Evolutionary conservation across 2,888 invertebrate genomes (phyloP).

Genomic region (Dinocampus coccinellae): DNA sequence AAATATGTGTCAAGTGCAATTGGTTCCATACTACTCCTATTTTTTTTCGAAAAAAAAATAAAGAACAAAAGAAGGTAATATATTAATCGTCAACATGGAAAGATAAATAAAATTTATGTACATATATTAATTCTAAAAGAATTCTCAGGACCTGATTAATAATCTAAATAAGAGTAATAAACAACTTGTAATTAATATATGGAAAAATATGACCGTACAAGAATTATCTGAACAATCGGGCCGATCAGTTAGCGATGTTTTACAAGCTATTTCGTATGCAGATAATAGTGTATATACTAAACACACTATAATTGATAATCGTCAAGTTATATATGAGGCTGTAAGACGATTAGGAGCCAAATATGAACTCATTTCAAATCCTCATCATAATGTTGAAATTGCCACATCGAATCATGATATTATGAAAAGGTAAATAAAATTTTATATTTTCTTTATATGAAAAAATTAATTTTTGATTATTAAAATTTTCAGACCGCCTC

Average conservation of each 20-base stretch:
- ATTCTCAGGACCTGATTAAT: constrained; percentile 60
- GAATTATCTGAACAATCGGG: constrained; percentile 79
- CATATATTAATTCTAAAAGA: not conserved
- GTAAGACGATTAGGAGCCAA: constrained; percentile 79
- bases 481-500: constrained; percentile 71
- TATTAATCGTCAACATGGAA: not conserved
- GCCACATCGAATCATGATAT: constrained; percentile 61
- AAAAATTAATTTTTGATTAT: not conserved
- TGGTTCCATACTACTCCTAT: constrained; percentile 65
- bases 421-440: constrained; percentile 54
- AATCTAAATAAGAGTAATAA: constrained; percentile 71
- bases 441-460: not conserved
- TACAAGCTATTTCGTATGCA: constrained; percentile 78
- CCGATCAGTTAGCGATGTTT: constrained; percentile 78
- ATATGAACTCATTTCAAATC: constrained; percentile 73
- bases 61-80: constrained; percentile 74
- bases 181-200: constrained; percentile 75
- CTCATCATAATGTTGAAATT: constrained; percentile 68
- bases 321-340: constrained; percentile 77
- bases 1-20: constrained; percentile 41
- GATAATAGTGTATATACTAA: constrained; percentile 73
- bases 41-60: constrained; percentile 74
- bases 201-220: constrained; percentile 84
- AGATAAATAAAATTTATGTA: no score
- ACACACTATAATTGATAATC: constrained; percentile 75